These are phyloP conservation scores for Cheilosia grossa DNA, from an alignment of 2,888 invertebrate genomes.

Conservation along the genomic window DNA sequence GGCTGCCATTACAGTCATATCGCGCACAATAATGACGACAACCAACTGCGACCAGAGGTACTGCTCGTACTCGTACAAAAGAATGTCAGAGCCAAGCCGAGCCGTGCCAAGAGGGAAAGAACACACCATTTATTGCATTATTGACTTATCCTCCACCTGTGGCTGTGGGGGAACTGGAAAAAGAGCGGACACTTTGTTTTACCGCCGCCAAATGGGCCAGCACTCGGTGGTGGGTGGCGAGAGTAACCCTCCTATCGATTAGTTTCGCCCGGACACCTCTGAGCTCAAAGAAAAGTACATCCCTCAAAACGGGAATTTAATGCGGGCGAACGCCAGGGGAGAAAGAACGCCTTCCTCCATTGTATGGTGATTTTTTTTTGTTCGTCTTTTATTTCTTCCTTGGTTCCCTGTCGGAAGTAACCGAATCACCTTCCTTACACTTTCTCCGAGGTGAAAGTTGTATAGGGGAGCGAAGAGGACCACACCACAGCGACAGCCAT, in stretches of 20 bases:
- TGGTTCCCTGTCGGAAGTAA: conserved; percentile 52
- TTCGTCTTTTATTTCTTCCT: conserved; percentile 21
- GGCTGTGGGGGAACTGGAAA: conserved; percentile 36
- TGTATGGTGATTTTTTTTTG: conserved; percentile 26
- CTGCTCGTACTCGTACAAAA: not conserved
- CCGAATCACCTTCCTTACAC: conserved; percentile 31
- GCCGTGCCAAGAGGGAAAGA: not conserved
- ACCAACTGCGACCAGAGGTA: not conserved
- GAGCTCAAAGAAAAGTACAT: conserved; percentile 31
- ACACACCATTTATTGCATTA: conserved; percentile 61
- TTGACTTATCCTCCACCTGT: conserved; percentile 69
- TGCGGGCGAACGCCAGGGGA: conserved; percentile 12
- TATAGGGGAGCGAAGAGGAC: not conserved
- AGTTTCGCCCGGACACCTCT: conserved; percentile 25
- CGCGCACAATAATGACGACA: conserved; percentile 20
- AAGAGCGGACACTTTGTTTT: conserved; percentile 50
- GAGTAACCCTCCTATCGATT: conserved; percentile 48
- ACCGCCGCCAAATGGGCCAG: conserved; percentile 45
- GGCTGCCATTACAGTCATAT: conserved; percentile 12
- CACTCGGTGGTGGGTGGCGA: conserved; percentile 2
- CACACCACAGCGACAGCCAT: not conserved
- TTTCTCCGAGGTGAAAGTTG: conserved; percentile 18
- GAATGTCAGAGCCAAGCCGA: not conserved
- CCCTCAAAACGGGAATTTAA: conserved; percentile 12
- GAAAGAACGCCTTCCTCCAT: conserved; percentile 37